phyloP scores from a whole-genome alignment of 1,140 invertebrate species.

The Leptinotarsa undecemlineata region DNA sequence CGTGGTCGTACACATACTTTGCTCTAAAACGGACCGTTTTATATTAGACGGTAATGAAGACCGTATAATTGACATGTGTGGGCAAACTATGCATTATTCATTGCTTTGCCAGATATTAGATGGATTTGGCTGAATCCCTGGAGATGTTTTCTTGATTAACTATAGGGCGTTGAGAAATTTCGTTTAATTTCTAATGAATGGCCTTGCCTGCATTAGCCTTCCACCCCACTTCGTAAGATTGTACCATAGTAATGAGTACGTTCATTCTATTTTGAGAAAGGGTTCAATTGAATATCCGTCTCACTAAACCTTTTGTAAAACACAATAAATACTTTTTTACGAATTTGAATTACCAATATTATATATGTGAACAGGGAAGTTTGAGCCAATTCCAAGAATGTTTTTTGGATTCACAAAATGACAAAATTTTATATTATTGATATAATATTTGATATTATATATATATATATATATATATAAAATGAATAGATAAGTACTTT shows the following conservation, averaged over 20 bases:
- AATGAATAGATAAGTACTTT: too few species aligned
- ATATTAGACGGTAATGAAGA: slow-evolving; percentile 10
- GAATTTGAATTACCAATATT: too few species aligned
- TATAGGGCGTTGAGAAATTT: neutral
- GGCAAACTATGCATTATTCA: slow-evolving; percentile 25
- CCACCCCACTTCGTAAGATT: neutral
- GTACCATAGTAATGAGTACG: neutral
- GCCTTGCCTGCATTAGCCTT: neutral
- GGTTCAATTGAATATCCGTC: too few species aligned
- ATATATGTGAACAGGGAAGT: too few species aligned
- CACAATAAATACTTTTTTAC: too few species aligned
- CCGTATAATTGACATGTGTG: slow-evolving; percentile 24
- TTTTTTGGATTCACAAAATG: too few species aligned
- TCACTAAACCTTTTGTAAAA: too few species aligned
- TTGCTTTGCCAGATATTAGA: neutral
- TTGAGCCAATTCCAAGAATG: too few species aligned
- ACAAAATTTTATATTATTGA: too few species aligned
- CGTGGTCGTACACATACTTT: slow-evolving; percentile 16
- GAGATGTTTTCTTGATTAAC: neutral
- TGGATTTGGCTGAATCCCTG: neutral
- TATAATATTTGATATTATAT: too few species aligned
- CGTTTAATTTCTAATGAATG: neutral
- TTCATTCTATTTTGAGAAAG: neutral
- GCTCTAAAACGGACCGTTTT: neutral
- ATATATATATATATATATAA: too few species aligned